Conservation (phyloP, 2,797 vertebrate species). For the Saguinus oedipus region DNA sequence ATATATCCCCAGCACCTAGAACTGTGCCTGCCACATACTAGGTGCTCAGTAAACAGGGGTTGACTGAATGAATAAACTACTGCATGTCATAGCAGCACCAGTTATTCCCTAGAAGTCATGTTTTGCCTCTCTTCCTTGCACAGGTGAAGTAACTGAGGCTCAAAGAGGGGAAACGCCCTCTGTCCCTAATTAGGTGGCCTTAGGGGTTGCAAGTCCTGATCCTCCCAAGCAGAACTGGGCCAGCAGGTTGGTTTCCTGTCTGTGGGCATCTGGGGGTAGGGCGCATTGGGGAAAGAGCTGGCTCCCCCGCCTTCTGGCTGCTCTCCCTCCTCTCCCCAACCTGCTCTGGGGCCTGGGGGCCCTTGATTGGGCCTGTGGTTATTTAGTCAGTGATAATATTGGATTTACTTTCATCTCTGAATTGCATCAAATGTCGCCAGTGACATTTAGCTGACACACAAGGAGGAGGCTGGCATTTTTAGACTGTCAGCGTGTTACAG, state of each 20-base stretch:
- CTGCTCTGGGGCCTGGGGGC: conserved; percentile 49
- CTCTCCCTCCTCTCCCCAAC: neutral
- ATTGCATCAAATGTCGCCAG: conserved; percentile 81
- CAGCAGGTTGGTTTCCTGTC: neutral
- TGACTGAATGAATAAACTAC: neutral
- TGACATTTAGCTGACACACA: conserved; percentile 86
- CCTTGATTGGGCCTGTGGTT: conserved; percentile 69
- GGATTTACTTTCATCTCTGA: conserved; percentile 82
- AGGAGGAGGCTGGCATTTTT: conserved; percentile 84
- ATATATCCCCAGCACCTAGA: neutral
- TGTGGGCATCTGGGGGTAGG: neutral
- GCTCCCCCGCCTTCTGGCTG: neutral
- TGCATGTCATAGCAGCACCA: neutral
- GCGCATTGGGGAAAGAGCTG: neutral
- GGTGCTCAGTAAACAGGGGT: neutral
- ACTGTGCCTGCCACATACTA: neutral
- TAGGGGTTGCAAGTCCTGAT: neutral
- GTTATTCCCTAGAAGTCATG: neutral
- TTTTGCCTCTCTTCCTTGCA: neutral
- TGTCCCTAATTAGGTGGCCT: neutral
- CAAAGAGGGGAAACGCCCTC: neutral
- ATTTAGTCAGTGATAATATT: conserved; percentile 81
- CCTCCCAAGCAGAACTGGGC: neutral
- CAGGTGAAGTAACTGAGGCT: neutral
- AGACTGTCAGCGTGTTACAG: conserved; percentile 83